phyloP scores from a whole-genome alignment of 2,888 invertebrate species.

The Hydropsyche betteni region DNA sequence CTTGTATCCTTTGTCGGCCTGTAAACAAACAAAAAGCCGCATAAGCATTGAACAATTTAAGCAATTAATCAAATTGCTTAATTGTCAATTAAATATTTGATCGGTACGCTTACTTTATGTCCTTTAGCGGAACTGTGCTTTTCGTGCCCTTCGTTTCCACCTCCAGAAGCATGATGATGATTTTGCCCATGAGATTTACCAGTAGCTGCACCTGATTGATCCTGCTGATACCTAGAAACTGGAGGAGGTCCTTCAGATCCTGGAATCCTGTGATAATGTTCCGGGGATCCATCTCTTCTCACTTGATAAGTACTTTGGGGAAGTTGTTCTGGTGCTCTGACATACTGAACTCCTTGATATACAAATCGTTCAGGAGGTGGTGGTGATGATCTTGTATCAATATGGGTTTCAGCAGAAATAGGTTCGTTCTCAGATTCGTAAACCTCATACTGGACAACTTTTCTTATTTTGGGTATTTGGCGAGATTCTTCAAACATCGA shows the following conservation, averaged over 20 bases:
- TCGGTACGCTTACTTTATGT: conserved; percentile 39
- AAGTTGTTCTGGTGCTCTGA: conserved; percentile 37
- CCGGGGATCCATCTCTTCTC: conserved; percentile 44
- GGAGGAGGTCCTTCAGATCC: conserved; percentile 55
- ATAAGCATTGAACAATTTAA: conserved; percentile 5
- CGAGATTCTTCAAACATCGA: conserved; percentile 38
- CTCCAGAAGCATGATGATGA: conserved; percentile 59
- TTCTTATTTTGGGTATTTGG: conserved; percentile 36
- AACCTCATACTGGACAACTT: conserved; percentile 44
- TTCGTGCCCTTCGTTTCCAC: conserved; percentile 66
- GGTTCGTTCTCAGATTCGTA: conserved; percentile 41
- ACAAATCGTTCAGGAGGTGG: conserved; percentile 39
- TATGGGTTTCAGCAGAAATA: conserved; percentile 30
- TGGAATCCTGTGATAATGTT: conserved; percentile 61
- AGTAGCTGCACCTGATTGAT: conserved; percentile 51
- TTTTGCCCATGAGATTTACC: conserved; percentile 53
- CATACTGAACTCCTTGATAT: conserved; percentile 46
- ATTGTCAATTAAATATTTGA: background rate
- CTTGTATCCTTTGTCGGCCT: conserved; percentile 68
- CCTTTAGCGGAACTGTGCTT: conserved; percentile 56
- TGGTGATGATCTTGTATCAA: conserved; percentile 27
- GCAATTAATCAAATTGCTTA: background rate
- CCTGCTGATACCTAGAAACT: conserved; percentile 55
- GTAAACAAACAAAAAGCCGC: conserved; percentile 49
- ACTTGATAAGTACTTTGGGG: background rate